Evolutionary conservation across 2,888 invertebrate genomes (phyloP), one percentile per base, ranked within the genome.

Genomic region (Copidosoma aretas): DNA sequence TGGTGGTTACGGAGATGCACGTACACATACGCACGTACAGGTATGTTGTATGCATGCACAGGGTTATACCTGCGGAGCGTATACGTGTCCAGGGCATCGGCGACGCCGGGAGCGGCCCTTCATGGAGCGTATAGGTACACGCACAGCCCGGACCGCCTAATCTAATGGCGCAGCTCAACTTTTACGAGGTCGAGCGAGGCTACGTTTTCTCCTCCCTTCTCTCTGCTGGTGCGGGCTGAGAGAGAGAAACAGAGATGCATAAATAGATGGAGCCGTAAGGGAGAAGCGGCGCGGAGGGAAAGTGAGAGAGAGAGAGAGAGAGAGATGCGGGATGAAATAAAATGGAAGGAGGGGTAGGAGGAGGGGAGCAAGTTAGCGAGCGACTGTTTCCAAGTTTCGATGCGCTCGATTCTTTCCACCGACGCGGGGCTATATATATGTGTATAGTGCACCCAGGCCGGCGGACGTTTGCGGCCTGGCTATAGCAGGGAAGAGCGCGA

Each of bases 151-250:
- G n/a, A 66, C 60, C 65, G 60, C 65, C 68, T 60, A 67, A 64
- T 68, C 68, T 66, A 66, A 71, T 68, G 60, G 71, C 58, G 51
- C 63, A 63, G 68, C 65, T 68, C 64, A 71, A 65, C 66, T 68
- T 71, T 66, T 64, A 68, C 66, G 71, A 68, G 64, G n/a, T 41
- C 32, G 49, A 67, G 59, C 64, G 53, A 17, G 49, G 17, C 3
- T 51, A 32, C 32, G 8, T 32, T 32, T 32, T 32, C 32, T 32
- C 32, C 32, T 32, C 32, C 32, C 8, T 32, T 32, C 8, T 32
- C 32, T 32, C 43, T 46, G 8, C 8, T 17, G 43, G 65, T 52
- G 53, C 19, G 60, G 39, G 19, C 21, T 5, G 21, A 54, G 56
- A 25, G 39, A 60, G 49, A 49, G 58, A 64, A n/a, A 46, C 59